Percentiles rank a stretch among this genome's conserved stretches.
These are phyloP conservation scores for Schizotus pectinicornis DNA, from an alignment of 2,888 invertebrate species.

Conservation along the genomic window DNA sequence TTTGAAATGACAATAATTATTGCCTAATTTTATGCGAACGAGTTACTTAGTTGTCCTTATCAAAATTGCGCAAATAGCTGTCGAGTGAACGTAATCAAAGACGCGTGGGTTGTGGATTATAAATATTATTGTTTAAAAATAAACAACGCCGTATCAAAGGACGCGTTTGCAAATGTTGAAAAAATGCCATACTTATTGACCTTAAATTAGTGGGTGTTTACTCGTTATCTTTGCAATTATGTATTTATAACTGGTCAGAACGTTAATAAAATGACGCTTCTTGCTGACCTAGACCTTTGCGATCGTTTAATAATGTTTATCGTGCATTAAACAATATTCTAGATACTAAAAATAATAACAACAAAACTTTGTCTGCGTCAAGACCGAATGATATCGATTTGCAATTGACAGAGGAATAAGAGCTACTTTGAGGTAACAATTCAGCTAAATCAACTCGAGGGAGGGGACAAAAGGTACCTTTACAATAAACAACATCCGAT, in stretches of 20 bases:
- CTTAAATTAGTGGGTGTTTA: constrained; percentile 33
- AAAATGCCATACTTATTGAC: constrained; percentile 15
- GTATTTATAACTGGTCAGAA: constrained; percentile 21
- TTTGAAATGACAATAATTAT: too few species aligned
- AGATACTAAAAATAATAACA: neutral
- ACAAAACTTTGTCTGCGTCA: neutral
- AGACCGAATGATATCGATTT: neutral
- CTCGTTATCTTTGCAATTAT: constrained; percentile 14
- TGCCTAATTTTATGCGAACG: neutral
- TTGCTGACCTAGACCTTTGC: constrained; percentile 28
- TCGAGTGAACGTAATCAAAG: constrained; percentile 12
- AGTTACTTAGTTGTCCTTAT: too few species aligned
- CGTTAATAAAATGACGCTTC: constrained; percentile 29
- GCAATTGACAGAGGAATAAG: neutral
- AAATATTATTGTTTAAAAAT: constrained; percentile 10
- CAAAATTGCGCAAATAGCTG: neutral
- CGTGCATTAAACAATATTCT: constrained; percentile 4
- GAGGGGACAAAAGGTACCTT: too few species aligned
- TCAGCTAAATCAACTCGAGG: too few species aligned
- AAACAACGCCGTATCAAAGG: too few species aligned
- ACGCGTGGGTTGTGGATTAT: constrained; percentile 14
- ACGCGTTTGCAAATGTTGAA: constrained; percentile 11
- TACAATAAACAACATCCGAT: too few species aligned
- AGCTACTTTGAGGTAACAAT: neutral
- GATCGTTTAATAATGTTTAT: constrained; percentile 18